phyloP scores from a whole-genome alignment of 2,113 vertebrate species.

The Chloropsis cyanopogon region DNA sequence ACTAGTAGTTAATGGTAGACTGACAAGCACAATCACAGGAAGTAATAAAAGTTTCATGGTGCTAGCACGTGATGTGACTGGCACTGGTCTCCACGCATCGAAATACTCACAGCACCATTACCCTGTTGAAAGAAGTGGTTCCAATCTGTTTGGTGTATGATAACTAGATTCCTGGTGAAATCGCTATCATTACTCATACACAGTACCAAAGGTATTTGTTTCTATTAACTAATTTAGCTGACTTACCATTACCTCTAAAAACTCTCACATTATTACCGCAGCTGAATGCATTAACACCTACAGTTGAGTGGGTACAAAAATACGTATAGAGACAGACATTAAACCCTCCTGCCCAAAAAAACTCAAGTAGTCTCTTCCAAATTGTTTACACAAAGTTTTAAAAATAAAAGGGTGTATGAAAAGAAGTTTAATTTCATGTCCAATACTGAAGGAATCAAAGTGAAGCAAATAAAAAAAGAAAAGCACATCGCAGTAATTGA shows the following conservation, averaged over 20 bases:
- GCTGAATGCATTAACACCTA: neutral
- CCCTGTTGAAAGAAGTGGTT: neutral
- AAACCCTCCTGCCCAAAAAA: neutral
- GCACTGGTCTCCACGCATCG: neutral
- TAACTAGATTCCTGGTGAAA: neutral
- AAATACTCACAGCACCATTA: accelerated
- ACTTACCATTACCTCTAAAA: neutral
- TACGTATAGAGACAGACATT: neutral
- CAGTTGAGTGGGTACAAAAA: neutral
- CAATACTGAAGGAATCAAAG: neutral
- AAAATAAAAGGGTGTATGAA: neutral
- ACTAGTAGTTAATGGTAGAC: neutral
- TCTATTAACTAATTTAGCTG: neutral
- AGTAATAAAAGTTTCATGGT: constrained; percentile 32
- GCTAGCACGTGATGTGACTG: neutral
- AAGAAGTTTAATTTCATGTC: neutral
- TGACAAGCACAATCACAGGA: constrained; percentile 18
- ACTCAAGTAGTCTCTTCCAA: neutral
- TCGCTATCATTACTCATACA: neutral
- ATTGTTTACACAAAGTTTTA: neutral
- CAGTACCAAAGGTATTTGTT: neutral
- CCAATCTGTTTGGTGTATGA: neutral
- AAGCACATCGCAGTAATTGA: accelerated
- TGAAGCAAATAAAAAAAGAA: neutral
- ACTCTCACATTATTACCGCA: neutral